Evolutionary conservation across 2,797 vertebrate species (phyloP).

Genomic region (Lacerta bilineata): DNA sequence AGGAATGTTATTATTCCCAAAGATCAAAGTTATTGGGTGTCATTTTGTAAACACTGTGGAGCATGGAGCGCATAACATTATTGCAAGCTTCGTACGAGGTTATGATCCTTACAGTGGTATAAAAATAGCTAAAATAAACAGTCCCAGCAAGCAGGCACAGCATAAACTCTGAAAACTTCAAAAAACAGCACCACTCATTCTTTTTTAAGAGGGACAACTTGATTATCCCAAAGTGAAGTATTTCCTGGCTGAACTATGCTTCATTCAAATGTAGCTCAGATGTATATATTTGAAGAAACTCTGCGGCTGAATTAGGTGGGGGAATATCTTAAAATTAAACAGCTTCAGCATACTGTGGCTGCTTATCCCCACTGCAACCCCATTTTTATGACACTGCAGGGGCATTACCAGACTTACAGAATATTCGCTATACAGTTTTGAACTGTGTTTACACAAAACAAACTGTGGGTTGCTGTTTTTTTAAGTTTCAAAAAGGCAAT

Average conservation of each 20-base stretch:
- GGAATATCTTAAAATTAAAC: slow-evolving; percentile 62
- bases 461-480: background rate
- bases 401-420: slow-evolving; percentile 57
- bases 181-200: background rate
- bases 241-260: slow-evolving; percentile 28
- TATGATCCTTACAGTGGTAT: slow-evolving; percentile 40
- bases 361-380: slow-evolving; percentile 71
- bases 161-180: slow-evolving; percentile 32
- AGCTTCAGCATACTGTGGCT: slow-evolving; percentile 62
- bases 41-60: slow-evolving; percentile 37
- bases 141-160: slow-evolving; percentile 24
- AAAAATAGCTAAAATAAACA: slow-evolving; percentile 61
- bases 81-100: slow-evolving; percentile 22
- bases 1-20: slow-evolving; percentile 52
- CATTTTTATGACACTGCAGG: slow-evolving; percentile 73
- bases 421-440: slow-evolving; percentile 54
- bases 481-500: slow-evolving; percentile 34
- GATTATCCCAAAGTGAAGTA: fast-evolving
- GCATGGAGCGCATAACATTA: background rate
- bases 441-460: slow-evolving; percentile 45
- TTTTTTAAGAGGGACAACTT: background rate
- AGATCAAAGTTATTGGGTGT: slow-evolving; percentile 56
- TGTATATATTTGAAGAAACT: slow-evolving; percentile 31
- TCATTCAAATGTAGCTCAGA: fast-evolving
- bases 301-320: slow-evolving; percentile 56